Conservation (phyloP, 2,797 vertebrate genomes). For the Gouania willdenowi region DNA sequence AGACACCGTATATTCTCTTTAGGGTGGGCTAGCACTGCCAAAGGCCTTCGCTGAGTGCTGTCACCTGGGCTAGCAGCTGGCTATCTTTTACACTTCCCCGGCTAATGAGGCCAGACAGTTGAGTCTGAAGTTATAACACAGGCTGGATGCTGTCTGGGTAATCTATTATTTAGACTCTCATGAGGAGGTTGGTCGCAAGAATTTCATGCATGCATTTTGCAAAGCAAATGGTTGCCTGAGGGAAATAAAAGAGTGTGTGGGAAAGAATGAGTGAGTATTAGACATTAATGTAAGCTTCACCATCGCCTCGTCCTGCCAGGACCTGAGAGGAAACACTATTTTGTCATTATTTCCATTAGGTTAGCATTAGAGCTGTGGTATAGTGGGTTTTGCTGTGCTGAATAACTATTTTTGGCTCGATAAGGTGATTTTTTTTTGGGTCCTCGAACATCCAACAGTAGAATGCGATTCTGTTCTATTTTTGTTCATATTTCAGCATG, state of each 20-base stretch:
- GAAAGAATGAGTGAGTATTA: constrained; percentile 46
- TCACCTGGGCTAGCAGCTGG: constrained; percentile 68
- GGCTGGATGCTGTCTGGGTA: constrained; percentile 61
- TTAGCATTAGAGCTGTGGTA: constrained; percentile 15
- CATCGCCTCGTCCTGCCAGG: constrained; percentile 37
- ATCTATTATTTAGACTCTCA: constrained; percentile 72
- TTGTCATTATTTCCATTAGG: constrained; percentile 11
- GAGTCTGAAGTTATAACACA: constrained; percentile 50
- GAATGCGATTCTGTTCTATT: constrained; percentile 44
- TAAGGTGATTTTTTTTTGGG: too few species aligned
- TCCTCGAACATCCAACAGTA: constrained; percentile 49
- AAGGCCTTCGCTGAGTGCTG: constrained; percentile 51
- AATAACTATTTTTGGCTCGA: constrained; percentile 25
- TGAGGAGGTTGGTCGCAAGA: constrained; percentile 63
- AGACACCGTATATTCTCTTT: constrained; percentile 60
- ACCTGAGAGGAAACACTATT: constrained; percentile 34
- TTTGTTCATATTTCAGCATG: constrained; percentile 72
- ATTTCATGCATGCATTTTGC: constrained; percentile 70
- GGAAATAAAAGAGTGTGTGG: constrained; percentile 59
- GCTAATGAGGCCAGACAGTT: constrained; percentile 65
- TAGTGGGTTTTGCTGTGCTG: constrained; percentile 9
- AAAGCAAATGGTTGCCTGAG: constrained; percentile 61
- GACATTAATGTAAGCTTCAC: constrained; percentile 49
- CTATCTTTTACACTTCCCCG: constrained; percentile 63
- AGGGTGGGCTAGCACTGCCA: constrained; percentile 44